Evolutionary conservation across 2,888 invertebrate species (phyloP), one percentile per base, ranked within the genome.

Genomic region (Pandemis cinnamomeana): DNA sequence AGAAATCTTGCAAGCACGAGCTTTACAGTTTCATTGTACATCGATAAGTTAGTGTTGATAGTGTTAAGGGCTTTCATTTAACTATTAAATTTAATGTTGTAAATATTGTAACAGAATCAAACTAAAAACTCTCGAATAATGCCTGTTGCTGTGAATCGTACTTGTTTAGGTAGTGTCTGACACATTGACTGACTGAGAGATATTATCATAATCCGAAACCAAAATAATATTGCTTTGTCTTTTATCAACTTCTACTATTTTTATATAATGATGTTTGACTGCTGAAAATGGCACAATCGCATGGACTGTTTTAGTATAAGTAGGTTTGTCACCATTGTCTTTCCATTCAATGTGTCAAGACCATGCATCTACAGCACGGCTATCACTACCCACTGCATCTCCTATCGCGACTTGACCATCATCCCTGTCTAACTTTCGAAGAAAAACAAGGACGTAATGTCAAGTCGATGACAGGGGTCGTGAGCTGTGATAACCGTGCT

Each of bases 331-430:
- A n/a, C n/a, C 61, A 42, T 7, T 36, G 61, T 41, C 61, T 42
- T 61, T 41, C 1, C 61, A 61, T 61, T 41, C 1, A 42, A 42
- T 42, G 13, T 41, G 36, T n/a, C 61, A 42, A 42, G 61, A 61
- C 42, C 61, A 61, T 61, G 61, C 61, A 58, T 58, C 27, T 58
- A 58, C 27, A 0, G 8, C 20, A 58, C 58, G 27, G 58, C 58
- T 58, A 58, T 20, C 27, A 27, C 58, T 4, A 27, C 11, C 27
- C 27, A 58, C 27, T 10, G 5, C 11, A 11, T 58, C 58, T 58
- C 11, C 11, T 27, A 58, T 11, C 10, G 11, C 58, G 58, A 5
- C 20, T 58, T 20, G 27, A 58, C 27, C 10, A 27, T 10, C 58
- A 27, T 58, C 58, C 11, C 11, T 58, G 58, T 58, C 58, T 58